These are phyloP conservation scores for Cartodere bifasciata DNA, from an alignment of 2,888 invertebrate species.

Conservation along the genomic window DNA sequence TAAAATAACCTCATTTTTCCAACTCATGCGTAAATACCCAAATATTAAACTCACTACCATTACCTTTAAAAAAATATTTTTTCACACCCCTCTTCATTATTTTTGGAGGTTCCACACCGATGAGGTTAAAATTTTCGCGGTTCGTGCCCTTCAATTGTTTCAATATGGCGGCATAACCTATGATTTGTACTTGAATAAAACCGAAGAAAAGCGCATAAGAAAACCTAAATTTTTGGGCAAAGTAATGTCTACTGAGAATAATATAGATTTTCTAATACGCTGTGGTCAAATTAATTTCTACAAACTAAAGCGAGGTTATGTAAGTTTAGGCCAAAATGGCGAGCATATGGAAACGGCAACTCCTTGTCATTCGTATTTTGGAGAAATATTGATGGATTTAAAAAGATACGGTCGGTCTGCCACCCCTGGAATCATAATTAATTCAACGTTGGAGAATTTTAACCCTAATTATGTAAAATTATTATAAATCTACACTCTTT, in stretches of 20 bases:
- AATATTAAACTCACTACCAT: too few relatives aligned
- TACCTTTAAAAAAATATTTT: slow-evolving; percentile 37
- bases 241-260: slow-evolving; percentile 2
- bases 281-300: slow-evolving; percentile 20
- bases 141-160: slow-evolving; percentile 41
- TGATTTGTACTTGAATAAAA: slow-evolving; percentile 17
- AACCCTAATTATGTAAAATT: too few relatives aligned
- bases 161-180: slow-evolving; percentile 40
- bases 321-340: slow-evolving; percentile 31
- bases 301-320: slow-evolving; percentile 23
- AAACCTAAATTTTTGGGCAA: too few relatives aligned
- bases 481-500: too few relatives aligned
- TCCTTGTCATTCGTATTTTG: slow-evolving; percentile 35
- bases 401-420: slow-evolving; percentile 16
- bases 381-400: slow-evolving; percentile 28
- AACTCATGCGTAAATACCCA: too few relatives aligned
- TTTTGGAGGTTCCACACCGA: slow-evolving; percentile 39
- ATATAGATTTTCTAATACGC: slow-evolving; percentile 12
- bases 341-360: slow-evolving; percentile 32
- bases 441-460: too few relatives aligned
- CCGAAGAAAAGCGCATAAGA: too few relatives aligned
- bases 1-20: too few relatives aligned
- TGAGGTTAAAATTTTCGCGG: slow-evolving; percentile 37
- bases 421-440: too few relatives aligned
- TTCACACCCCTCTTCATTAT: slow-evolving; percentile 37